A percentile compares a stretch with the other conserved stretches of the same genome.
phyloP scores from a whole-genome alignment of 2,113 vertebrate species.

The Cottus gobio region DNA sequence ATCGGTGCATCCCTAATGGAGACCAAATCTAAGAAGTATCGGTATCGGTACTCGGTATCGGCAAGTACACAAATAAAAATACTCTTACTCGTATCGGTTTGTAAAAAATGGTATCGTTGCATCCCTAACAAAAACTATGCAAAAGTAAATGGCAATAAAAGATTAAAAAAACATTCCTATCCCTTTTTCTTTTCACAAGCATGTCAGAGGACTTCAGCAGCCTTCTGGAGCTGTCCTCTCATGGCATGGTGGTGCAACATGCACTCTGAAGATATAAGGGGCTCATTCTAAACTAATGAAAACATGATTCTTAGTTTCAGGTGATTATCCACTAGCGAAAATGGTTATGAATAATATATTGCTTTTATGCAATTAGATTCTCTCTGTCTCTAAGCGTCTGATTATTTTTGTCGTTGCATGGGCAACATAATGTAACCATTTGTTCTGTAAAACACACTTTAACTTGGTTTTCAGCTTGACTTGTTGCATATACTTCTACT shows the following conservation, averaged over 20 bases:
- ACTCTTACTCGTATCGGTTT: no score
- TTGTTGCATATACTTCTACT: neutral
- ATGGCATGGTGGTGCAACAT: no score
- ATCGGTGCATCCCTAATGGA: no score
- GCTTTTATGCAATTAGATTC: neutral
- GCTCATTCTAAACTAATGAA: neutral
- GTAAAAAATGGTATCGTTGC: no score
- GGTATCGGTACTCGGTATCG: no score
- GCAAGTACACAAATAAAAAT: no score
- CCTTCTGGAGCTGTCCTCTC: neutral
- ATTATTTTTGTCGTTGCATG: neutral
- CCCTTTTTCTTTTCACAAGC: no score
- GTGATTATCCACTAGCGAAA: neutral
- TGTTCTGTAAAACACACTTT: neutral
- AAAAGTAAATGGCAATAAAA: neutral
- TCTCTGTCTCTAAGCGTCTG: neutral
- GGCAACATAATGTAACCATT: neutral
- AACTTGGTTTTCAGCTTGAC: neutral
- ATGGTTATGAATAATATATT: neutral
- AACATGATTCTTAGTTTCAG: neutral
- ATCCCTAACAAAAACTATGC: neutral
- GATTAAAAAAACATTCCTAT: no score
- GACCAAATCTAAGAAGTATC: no score
- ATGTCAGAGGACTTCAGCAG: neutral
- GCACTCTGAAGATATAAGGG: neutral